These are phyloP conservation scores for Halocaridina rubra DNA, from an alignment of 2,888 invertebrate genomes.

Conservation along the genomic window DNA sequence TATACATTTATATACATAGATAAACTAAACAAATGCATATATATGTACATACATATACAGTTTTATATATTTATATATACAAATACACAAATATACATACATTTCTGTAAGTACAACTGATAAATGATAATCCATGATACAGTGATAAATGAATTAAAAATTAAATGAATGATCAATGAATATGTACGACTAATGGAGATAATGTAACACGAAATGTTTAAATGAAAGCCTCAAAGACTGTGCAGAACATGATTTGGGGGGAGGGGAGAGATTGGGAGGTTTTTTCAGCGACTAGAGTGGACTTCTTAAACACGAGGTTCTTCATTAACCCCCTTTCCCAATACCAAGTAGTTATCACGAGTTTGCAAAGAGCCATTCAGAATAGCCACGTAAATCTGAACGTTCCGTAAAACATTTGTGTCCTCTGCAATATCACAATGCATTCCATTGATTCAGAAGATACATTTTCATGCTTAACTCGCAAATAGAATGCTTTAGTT, in stretches of 20 bases:
- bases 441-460: too few species aligned
- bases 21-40: slow-evolving; percentile 2
- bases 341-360: too few species aligned
- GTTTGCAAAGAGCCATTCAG: too few species aligned
- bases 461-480: too few species aligned
- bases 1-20: slow-evolving; percentile 9
- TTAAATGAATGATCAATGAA: slow-evolving; percentile 33
- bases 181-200: too few species aligned
- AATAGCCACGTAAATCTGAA: too few species aligned
- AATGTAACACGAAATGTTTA: slow-evolving; percentile 6
- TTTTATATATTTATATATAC: slow-evolving; percentile 38
- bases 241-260: slow-evolving; percentile 41
- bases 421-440: too few species aligned
- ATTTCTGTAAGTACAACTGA: slow-evolving; percentile 41
- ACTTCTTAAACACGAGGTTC: too few species aligned
- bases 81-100: slow-evolving; percentile 41
- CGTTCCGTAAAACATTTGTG: too few species aligned
- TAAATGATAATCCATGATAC: slow-evolving; percentile 21
- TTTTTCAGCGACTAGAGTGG: slow-evolving; percentile 38
- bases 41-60: slow-evolving; percentile 37
- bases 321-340: too few species aligned
- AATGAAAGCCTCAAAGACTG: slow-evolving; percentile 2
- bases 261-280: too few species aligned
- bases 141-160: slow-evolving; percentile 28
- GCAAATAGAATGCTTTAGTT: too few species aligned